Conservation (phyloP, 2,797 vertebrate genomes). For the Sebastes glaucus region DNA sequence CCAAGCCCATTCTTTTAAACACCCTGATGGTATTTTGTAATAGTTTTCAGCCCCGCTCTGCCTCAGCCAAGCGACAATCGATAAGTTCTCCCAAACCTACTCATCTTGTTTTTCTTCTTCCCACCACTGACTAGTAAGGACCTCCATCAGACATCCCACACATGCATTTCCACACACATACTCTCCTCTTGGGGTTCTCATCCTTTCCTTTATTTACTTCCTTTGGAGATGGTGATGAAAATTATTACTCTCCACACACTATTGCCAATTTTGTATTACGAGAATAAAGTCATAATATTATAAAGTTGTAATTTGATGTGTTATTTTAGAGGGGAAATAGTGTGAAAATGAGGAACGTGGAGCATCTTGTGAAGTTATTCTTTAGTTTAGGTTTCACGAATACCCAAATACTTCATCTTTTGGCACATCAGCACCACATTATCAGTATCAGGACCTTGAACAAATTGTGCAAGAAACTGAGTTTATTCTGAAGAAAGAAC, state of each 20-base stretch:
- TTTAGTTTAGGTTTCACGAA: no score
- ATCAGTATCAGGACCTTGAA: no score
- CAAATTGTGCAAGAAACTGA: no score
- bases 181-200: neutral
- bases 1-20: conserved; percentile 14
- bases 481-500: no score
- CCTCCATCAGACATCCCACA: neutral
- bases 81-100: conserved; percentile 30
- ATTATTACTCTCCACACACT: neutral
- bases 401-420: no score
- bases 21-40: conserved; percentile 44
- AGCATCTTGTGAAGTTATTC: no score
- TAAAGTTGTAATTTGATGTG: no score
- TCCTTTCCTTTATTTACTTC: neutral
- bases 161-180: neutral
- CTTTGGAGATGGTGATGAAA: neutral
- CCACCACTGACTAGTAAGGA: neutral
- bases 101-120: conserved; percentile 25
- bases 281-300: no score
- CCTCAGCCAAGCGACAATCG: conserved; percentile 7
- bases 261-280: neutral
- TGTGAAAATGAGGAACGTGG: no score
- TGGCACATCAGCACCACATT: no score
- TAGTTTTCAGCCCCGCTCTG: conserved; percentile 25
- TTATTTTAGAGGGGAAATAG: no score